Evolutionary conservation across 2,888 invertebrate genomes (phyloP), one percentile per base, ranked within the genome.

Genomic region (Perizoma flavofasciatum): DNA sequence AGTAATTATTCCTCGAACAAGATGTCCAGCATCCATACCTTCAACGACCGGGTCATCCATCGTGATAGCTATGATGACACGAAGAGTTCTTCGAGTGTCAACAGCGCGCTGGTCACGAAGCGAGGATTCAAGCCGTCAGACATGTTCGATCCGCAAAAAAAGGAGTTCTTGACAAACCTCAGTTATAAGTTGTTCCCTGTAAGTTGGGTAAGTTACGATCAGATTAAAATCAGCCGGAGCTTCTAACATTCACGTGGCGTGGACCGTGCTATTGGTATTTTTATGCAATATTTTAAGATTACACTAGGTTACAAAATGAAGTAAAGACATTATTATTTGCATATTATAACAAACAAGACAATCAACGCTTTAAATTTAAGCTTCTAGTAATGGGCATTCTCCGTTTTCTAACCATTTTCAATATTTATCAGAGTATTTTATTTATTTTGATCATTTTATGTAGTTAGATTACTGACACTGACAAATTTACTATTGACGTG

Each of bases 81-180:
- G 61, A 88, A 92, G 69, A 92, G 90, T 61, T 92, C 93, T 0
- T 88, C 90, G 10, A 89, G 89, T 32, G 82, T 90, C 54, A 92
- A 91, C 82, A 94, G 94, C 78, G 92, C 94, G 10, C 92, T 96
- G 63, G 94, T 96, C 77, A 94, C 94, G 53, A 93, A 94, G 67
- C 93, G 97, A 37, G 96, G 97, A 40, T 96, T 96, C 87, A 96
- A 96, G 77, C 97, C 97, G 0, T 97, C 97, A 3, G 97, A 97
- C 86, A 94, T 95, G 85, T 95, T 95, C 79, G 97, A 97, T 87
- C 97, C 97, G 0, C 92, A 92, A 71, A 97, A 97, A 88, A 94
- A 94, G 82, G 94, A 95, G 77, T 96, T 97, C 85, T 93, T 97
- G 70, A 95, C 95, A 52, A 94, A 94, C 79, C 93, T 97, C 82